Evolutionary conservation across 2,797 vertebrate species (phyloP), one percentile per base, ranked within the genome.

Genomic region (Lutjanus argentimaculatus): DNA sequence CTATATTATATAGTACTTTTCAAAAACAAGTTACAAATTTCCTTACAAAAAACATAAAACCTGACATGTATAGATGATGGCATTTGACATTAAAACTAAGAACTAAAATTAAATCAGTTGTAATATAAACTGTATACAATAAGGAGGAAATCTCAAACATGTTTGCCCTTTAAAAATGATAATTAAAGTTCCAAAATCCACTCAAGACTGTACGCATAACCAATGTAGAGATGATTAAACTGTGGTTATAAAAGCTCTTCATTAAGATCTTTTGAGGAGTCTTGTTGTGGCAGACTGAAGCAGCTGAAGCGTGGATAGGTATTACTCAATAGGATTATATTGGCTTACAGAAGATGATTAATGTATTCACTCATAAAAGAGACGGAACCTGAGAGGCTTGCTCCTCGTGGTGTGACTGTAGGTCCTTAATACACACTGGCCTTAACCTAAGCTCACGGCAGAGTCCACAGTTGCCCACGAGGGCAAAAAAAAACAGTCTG

Each of bases 361-460:
- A 64, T 45, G 52, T 46, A 10, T 43, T 67, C 16, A 15, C 30
- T 66, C 7, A 13, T 58, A n/a, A 21, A 7, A 67, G 42, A 56
- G 40, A 17, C 56, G 57, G 25, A 55, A 71, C 30, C 43, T 45
- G 19, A 36, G 8, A 51, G n/a, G 30, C 30, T 36, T 36, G 4
- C 4, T 12, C 19, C 17, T 65, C 15, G 1, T 25, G 63, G 15
- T 52, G 48, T n/a, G 64, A 61, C 40, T 63, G 40, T 17, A 49
- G 21, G 19, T 62, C 25, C 45, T 43, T 62, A 43, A 55, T 48
- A 66, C 48, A 59, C 14, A 4, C 15, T 65, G 40, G 58, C 61
- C 56, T 63, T 36, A 22, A 51, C 56, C 75, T 17, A 25, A 40
- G 58, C 64, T 65, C 61, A 56, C 45, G 17, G 36, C 67, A n/a